Percentiles rank a stretch among this genome's conserved stretches.
Evolutionary conservation across 64 coral and sea anemone species (phyloP).

Genomic region (Stichodactyla mertensii): DNA sequence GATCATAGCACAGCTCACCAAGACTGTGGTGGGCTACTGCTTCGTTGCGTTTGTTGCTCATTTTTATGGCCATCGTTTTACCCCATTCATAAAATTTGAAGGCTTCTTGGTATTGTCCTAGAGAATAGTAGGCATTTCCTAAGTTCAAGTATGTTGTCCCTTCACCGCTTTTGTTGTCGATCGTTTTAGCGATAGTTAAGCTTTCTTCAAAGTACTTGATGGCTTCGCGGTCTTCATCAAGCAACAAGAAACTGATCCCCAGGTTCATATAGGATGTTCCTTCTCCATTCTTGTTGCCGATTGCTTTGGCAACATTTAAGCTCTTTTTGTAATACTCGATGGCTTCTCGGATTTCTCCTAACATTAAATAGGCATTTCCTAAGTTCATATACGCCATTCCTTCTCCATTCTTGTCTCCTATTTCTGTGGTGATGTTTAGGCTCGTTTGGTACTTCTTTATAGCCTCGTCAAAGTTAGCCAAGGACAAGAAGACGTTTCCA

Average conservation of each 20-base stretch:
- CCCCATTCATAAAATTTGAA: slow-evolving; percentile 6
- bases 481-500: slow-evolving; percentile 27
- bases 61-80: not conserved
- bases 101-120: not conserved
- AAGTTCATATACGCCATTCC: slow-evolving; percentile 27
- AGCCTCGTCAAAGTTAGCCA: slow-evolving; percentile 13
- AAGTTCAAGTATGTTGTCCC: not conserved
- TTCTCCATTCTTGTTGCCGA: slow-evolving; percentile 5
- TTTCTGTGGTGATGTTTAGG: slow-evolving; percentile 22
- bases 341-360: not conserved
- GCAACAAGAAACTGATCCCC: not conserved
- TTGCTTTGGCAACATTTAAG: not conserved
- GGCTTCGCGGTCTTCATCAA: not conserved
- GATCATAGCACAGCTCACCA: not conserved
- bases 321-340: not conserved
- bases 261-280: not conserved
- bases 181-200: slow-evolving; percentile 16
- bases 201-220: not conserved
- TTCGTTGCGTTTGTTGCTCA: not conserved
- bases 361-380: slow-evolving; percentile 8
- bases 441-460: slow-evolving; percentile 16
- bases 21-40: not conserved
- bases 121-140: not conserved
- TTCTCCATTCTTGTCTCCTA: slow-evolving; percentile 40
- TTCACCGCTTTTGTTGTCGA: slow-evolving; percentile 9